Base-by-base conservation (phyloP, 2,888 invertebrate genomes). In the Cataglyphis altisquamis region DNA sequence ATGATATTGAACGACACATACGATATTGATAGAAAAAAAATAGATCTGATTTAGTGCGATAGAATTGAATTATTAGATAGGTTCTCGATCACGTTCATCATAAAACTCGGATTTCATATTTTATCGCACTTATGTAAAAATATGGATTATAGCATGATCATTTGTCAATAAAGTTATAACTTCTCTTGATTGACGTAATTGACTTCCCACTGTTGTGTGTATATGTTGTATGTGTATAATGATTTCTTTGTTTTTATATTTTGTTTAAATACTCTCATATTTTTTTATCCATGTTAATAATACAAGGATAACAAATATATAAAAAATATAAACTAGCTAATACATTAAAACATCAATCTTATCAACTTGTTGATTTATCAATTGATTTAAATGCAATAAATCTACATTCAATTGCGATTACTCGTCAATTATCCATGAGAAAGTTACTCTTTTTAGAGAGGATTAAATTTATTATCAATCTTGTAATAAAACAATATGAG, bases 41-140 rank as follows among this genome's bases (percentile, higher is more conserved):
- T 60, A 82, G 52, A 75, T 73, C 21, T 63, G 68, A 32, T 64
- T 70, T 64, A 82, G 74, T 25, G 62, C 77, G 81, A 86, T 87
- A 72, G 62, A 72, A 80, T 57, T 12, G 18, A 45, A 57, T 25
- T 83, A 84, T 78, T 80, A 80, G 78, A 80, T 80, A 80, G 18
- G 18, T n/a, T 70, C 57, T 55, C 52, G 75, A 77, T 77, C 70
- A 36, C 32, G 8, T 21, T 60, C 72, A 55, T 45, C 52, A 21
- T 72, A 60, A 72, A 60, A 4, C 32, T 72, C 21, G 73, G 60
- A 80, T 80, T 80, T 73, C 41, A 77, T 80, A 72, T 66, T 55
- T 66, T 55, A 77, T 80, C 36, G 18, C 4, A n/a, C 2, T 18
- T 73, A 41, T 68, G 9, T 70, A 36, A 80, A 45, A 62, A 60